A percentile compares a stretch with the other conserved stretches of the same genome.
These are phyloP conservation scores for Dicerorhinus sumatrensis DNA, from an alignment of 2,113 vertebrate genomes.

Conservation along the genomic window DNA sequence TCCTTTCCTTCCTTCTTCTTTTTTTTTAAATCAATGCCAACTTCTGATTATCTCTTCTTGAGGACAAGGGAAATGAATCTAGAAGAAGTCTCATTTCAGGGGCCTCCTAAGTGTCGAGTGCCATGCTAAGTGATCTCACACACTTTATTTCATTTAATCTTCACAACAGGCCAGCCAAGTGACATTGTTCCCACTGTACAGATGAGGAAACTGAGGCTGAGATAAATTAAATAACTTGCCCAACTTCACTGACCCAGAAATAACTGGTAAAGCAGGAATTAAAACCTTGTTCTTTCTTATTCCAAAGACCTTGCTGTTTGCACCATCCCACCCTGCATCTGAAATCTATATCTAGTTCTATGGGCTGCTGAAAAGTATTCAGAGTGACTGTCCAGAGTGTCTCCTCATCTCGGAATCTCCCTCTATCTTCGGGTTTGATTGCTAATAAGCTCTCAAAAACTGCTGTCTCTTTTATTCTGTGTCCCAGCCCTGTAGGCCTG, in stretches of 20 bases:
- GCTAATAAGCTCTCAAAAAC: background rate
- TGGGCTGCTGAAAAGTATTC: background rate
- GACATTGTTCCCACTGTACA: background rate
- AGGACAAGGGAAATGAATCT: background rate
- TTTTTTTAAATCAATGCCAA: background rate
- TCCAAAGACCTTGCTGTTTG: background rate
- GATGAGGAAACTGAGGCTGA: background rate
- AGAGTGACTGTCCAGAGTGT: background rate
- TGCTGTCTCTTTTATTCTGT: background rate
- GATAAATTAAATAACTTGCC: background rate
- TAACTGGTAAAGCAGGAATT: background rate
- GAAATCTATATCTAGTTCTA: background rate
- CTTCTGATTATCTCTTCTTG: background rate
- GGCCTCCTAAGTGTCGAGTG: background rate
- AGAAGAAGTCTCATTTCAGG: background rate
- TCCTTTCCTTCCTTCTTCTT: background rate
- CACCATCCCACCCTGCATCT: background rate
- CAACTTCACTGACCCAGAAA: background rate
- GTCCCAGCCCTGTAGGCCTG: background rate
- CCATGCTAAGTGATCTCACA: background rate
- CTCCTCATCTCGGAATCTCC: background rate
- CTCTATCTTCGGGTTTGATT: background rate
- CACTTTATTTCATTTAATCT: background rate
- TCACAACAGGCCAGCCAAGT: background rate
- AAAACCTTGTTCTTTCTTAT: background rate